Evolutionary conservation across 2,113 vertebrate genomes (phyloP), one percentile per base, ranked within the genome.

Genomic region (Asarcornis scutulata): DNA sequence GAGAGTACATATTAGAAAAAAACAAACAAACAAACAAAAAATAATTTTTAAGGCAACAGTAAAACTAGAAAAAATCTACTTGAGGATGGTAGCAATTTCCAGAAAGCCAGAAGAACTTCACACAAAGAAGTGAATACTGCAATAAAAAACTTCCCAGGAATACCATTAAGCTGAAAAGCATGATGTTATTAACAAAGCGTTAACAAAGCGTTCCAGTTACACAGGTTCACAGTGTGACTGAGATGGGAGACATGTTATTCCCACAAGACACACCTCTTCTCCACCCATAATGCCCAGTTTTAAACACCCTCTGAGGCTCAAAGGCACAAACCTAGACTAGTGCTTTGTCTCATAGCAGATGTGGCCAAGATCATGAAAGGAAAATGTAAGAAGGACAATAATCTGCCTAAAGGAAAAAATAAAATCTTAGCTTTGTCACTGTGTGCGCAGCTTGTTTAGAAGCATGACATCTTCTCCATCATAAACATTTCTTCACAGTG

Each of bases 311-410:
- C 32, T 0, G 2, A 53, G 58, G 76, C 90, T 93, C 73, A 85
- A 71, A 91, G 91, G 73, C 92, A 88, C 69, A 68, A 42, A 82
- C 56, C 89, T 34, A 73, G 88, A 75, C 77, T 44, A 11, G 17
- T 10, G 27, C 53, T 86, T 63, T 92, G 58, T 55, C 73, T 92
- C 8, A 0, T 5, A 38, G 63, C 36, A 89, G 75, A 50, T 60
- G 71, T 62, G 58, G 79, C 71, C 81, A 69, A 44, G 40, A 22
- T 50, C 69, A 63, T n/a, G 44, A 79, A 80, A 86, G 4, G 32
- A 79, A 84, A 93, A 91, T 62, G 77, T 82, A 69, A 84, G 88
- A 82, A 17, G 31, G 74, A 67, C 80, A 94, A 66, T 9, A 52
- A 73, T 13, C 31, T 67, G 71, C 88, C 58, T 44, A 48, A 80